A percentile compares a stretch with the other conserved stretches of the same genome.
phyloP scores from a whole-genome alignment of 35 echinoderm and acorn worm genomes.

The Ptychodera flava region DNA sequence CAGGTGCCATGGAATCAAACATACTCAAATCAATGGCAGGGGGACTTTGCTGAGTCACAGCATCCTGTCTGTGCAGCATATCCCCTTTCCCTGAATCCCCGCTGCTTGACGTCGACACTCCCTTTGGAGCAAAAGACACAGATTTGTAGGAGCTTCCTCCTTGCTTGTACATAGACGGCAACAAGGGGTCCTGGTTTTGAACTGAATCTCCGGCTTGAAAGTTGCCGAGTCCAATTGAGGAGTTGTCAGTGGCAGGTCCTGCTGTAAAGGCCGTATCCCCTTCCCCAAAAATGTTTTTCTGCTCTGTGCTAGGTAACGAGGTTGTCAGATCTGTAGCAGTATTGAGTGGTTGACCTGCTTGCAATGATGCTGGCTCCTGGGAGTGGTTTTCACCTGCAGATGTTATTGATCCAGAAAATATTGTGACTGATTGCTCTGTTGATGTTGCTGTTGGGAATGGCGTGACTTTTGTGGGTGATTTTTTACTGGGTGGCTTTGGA shows the following conservation, averaged over 20 bases:
- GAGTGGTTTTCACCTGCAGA: neutral
- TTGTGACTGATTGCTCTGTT: neutral
- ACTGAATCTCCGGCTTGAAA: neutral
- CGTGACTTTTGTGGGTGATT: neutral
- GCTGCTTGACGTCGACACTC: neutral
- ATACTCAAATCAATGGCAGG: neutral
- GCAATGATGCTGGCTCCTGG: slow-evolving; percentile 3
- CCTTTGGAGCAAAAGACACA: slow-evolving; percentile 31
- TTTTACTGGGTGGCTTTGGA: slow-evolving; percentile 50
- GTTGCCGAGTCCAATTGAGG: neutral
- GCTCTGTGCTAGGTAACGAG: neutral
- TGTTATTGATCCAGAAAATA: neutral
- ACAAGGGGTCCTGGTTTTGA: slow-evolving; percentile 8
- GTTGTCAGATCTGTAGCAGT: too few species aligned
- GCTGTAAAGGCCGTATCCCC: neutral
- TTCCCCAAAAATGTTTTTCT: neutral
- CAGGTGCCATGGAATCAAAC: neutral
- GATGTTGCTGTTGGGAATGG: neutral
- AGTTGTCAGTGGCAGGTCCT: slow-evolving; percentile 13
- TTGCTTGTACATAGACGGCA: slow-evolving; percentile 25
- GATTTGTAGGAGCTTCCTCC: slow-evolving; percentile 35
- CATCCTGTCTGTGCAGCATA: neutral
- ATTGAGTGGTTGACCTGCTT: neutral
- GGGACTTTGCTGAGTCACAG: slow-evolving; percentile 4
- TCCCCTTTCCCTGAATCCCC: neutral